phyloP scores from a whole-genome alignment of 1,140 invertebrate genomes.

The Neodiprion virginianus region DNA sequence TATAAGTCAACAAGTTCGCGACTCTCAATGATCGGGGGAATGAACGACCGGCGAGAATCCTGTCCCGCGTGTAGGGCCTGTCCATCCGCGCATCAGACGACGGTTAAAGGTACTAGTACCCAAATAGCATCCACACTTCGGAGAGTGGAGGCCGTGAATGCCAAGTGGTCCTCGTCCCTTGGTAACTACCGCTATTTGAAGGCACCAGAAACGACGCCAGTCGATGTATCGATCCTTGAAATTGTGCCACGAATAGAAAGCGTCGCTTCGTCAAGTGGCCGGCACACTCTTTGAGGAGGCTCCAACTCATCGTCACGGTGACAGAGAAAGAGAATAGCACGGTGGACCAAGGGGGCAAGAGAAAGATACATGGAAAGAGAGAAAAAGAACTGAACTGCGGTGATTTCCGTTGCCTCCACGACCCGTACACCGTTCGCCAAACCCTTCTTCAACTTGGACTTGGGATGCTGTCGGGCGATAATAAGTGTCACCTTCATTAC shows the following conservation, averaged over 20 bases:
- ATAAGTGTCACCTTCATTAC: slow-evolving; percentile 42
- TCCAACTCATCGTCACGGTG: background rate
- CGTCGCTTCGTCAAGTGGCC: slow-evolving; percentile 22
- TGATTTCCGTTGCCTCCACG: background rate
- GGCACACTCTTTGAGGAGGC: slow-evolving; percentile 26
- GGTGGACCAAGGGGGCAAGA: background rate
- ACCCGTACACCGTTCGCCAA: too few species aligned
- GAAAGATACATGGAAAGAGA: background rate
- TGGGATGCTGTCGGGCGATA: slow-evolving; percentile 18
- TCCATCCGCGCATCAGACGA: background rate
- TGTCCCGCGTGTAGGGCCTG: too few species aligned
- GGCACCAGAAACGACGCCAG: slow-evolving; percentile 35
- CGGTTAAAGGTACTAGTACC: background rate
- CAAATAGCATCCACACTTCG: slow-evolving; percentile 7
- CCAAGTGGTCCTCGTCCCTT: background rate
- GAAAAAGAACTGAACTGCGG: background rate
- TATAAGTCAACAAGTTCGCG: too few species aligned
- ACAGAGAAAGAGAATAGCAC: background rate
- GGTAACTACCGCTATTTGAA: slow-evolving; percentile 43
- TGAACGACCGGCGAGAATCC: too few species aligned
- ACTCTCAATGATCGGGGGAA: too few species aligned
- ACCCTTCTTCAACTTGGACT: background rate
- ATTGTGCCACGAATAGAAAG: slow-evolving; percentile 22
- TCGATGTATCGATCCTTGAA: slow-evolving; percentile 56
- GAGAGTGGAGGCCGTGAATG: slow-evolving; percentile 2